Percentiles rank a stretch among this genome's conserved stretches.
Evolutionary conservation across 2,797 vertebrate genomes (phyloP).

Genomic region (Manis pentadactyla): DNA sequence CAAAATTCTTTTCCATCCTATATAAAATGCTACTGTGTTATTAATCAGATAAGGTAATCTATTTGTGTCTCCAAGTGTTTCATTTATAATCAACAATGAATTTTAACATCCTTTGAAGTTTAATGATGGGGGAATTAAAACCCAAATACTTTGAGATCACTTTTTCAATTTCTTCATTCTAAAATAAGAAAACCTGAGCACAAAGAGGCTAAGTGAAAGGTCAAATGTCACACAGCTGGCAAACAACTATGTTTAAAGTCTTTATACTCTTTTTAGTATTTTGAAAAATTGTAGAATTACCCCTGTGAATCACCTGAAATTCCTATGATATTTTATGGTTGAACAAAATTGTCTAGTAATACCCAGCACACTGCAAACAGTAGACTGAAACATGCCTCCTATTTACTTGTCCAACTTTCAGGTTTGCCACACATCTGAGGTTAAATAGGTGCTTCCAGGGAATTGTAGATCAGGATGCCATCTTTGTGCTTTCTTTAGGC

Average conservation of each 20-base stretch:
- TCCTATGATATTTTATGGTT: constrained; percentile 17
- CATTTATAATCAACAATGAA: neutral
- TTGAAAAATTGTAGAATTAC: neutral
- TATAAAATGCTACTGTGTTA: neutral
- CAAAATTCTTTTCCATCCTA: neutral
- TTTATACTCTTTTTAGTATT: neutral
- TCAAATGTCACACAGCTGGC: neutral
- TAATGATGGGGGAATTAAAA: neutral
- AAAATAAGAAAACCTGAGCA: neutral
- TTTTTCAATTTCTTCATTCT: neutral
- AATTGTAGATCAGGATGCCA: neutral
- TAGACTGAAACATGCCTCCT: neutral
- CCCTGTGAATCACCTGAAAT: neutral
- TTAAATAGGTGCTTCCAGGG: neutral
- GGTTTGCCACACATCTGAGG: neutral
- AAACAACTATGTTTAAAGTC: neutral
- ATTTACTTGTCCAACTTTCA: neutral
- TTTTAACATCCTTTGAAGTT: constrained; percentile 30
- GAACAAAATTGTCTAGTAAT: constrained; percentile 14
- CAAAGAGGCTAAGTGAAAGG: neutral
- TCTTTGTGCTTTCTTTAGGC: neutral
- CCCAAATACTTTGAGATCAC: neutral
- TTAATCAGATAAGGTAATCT: neutral
- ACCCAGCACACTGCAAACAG: neutral
- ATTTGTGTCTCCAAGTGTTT: constrained; percentile 27